Evolutionary conservation across 2,113 vertebrate genomes (phyloP).

Genomic region (Myotis davidii): DNA sequence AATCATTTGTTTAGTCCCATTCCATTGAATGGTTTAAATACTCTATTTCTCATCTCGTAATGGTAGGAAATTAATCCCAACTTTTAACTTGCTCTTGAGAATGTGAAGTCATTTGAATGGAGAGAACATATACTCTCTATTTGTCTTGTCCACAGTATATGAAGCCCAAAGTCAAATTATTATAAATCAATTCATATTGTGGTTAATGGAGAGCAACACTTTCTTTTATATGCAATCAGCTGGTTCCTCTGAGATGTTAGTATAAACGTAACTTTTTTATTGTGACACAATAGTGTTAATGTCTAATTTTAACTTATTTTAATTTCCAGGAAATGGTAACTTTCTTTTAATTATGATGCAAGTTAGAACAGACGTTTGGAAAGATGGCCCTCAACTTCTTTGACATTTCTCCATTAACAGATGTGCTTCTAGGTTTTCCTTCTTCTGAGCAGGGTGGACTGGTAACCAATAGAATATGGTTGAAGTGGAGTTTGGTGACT

Average conservation of each 20-base stretch:
- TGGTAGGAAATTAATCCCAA: conserved; percentile 53
- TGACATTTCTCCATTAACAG: background rate
- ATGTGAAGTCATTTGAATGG: conserved; percentile 12
- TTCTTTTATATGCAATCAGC: conserved; percentile 24
- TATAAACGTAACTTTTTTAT: background rate
- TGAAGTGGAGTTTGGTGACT: background rate
- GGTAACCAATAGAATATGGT: background rate
- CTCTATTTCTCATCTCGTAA: conserved; percentile 41
- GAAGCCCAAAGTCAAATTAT: background rate
- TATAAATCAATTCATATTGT: background rate
- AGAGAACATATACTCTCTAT: background rate
- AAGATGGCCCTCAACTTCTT: background rate
- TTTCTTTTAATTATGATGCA: background rate
- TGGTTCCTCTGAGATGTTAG: background rate
- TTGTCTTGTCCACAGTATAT: background rate
- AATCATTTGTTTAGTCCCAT: conserved; percentile 69
- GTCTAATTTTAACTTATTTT: conserved; percentile 36
- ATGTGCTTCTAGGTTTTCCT: background rate
- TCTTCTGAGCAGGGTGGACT: background rate
- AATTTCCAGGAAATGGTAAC: background rate
- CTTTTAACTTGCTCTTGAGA: conserved; percentile 27
- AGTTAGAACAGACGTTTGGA: background rate
- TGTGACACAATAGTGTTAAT: background rate
- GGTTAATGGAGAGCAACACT: background rate
- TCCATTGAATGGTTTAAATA: conserved; percentile 63